Evolutionary conservation across 2,888 invertebrate genomes (phyloP).

Genomic region (Caprella mutica): DNA sequence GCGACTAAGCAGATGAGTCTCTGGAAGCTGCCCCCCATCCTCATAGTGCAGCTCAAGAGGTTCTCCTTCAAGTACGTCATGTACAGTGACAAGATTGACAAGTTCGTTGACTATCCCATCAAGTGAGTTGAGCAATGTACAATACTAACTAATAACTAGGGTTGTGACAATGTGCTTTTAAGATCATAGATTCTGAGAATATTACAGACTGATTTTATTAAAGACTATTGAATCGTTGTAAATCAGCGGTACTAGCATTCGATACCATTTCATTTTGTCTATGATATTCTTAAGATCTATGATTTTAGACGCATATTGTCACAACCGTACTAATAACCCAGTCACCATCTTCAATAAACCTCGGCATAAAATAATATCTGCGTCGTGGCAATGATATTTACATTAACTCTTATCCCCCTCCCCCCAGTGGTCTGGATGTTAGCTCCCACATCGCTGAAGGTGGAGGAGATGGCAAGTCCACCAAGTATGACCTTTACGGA

Average conservation of each 20-base stretch:
- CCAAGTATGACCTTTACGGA: slow-evolving; percentile 45
- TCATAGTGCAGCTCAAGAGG: slow-evolving; percentile 41
- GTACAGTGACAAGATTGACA: slow-evolving; percentile 38
- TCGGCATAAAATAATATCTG: no score
- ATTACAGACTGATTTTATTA: no score
- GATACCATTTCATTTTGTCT: no score
- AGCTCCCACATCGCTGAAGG: slow-evolving; percentile 38
- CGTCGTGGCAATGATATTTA: background rate
- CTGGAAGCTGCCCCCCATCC: slow-evolving; percentile 39
- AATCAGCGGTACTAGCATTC: no score
- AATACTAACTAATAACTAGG: no score
- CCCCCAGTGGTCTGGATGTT: slow-evolving; percentile 41
- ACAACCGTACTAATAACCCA: no score
- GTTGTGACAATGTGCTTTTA: no score
- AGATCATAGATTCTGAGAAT: no score
- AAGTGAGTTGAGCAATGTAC: slow-evolving; percentile 35
- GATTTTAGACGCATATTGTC: no score
- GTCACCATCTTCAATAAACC: no score
- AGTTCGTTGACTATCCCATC: slow-evolving; percentile 38
- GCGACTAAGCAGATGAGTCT: slow-evolving; percentile 40
- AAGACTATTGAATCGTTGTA: no score
- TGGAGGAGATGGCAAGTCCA: slow-evolving; percentile 35
- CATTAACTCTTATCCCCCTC: background rate
- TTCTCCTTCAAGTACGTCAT: slow-evolving; percentile 40
- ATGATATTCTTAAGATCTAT: no score